Conservation (phyloP, 2,113 vertebrate genomes). For the Calonectris borealis region DNA sequence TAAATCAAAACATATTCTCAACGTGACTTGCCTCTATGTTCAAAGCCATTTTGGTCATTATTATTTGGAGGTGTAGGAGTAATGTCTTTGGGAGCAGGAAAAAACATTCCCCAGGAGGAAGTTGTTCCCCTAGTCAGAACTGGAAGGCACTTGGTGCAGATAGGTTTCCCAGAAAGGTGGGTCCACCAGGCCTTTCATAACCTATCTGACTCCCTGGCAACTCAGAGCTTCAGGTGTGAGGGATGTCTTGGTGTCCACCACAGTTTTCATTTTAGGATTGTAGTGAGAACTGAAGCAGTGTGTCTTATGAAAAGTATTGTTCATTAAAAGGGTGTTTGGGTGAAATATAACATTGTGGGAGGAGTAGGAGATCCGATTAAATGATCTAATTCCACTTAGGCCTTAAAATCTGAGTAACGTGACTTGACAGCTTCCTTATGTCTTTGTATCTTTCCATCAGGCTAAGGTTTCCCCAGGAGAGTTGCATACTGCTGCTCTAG, state of each 20-base stretch:
- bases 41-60: neutral
- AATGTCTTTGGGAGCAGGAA: neutral
- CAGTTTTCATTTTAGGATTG: neutral
- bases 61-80: neutral
- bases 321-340: neutral
- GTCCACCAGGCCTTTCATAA: neutral
- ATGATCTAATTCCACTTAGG: neutral
- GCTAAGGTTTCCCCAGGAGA: neutral
- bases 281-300: rapidly evolving
- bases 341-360: neutral
- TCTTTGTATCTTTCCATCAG: rapidly evolving
- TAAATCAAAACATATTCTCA: neutral
- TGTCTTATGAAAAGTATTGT: neutral
- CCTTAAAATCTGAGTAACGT: neutral
- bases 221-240: neutral
- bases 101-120: neutral
- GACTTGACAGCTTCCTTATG: neutral
- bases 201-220: neutral
- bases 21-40: neutral
- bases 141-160: neutral
- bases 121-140: neutral
- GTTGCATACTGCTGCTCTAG: neutral
- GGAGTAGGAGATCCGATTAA: neutral
- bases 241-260: neutral
- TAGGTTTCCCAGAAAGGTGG: neutral